phyloP scores from a whole-genome alignment of 2,888 invertebrate species.

The Lobophora halterata region DNA sequence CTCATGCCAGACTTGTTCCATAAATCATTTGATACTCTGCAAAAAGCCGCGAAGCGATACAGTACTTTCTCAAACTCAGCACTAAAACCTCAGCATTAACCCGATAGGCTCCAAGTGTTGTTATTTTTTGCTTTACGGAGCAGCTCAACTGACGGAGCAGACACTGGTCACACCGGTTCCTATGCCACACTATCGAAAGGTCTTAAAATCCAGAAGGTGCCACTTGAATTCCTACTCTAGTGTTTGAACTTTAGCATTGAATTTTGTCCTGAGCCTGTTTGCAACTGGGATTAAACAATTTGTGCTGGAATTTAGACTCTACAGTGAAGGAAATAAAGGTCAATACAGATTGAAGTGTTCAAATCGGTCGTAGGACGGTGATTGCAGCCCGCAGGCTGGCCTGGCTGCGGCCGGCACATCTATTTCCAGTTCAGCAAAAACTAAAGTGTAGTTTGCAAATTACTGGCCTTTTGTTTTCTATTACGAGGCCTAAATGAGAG shows the following conservation, averaged over 20 bases:
- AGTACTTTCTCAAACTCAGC: slow-evolving; percentile 18
- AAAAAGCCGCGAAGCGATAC: slow-evolving; percentile 11
- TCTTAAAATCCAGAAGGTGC: slow-evolving; percentile 14
- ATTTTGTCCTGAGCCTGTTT: slow-evolving; percentile 4
- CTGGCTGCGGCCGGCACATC: slow-evolving; percentile 41
- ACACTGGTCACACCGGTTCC: slow-evolving; percentile 69
- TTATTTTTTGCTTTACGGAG: slow-evolving; percentile 46
- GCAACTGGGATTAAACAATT: slow-evolving; percentile 16
- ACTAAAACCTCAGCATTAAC: slow-evolving; percentile 30
- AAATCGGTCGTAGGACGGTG: slow-evolving; percentile 35
- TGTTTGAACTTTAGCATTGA: neutral
- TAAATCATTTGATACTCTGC: neutral
- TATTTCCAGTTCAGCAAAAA: slow-evolving; percentile 46
- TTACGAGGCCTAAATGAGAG: slow-evolving; percentile 23
- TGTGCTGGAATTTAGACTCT: slow-evolving; percentile 34
- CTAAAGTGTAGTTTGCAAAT: slow-evolving; percentile 41
- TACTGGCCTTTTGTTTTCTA: slow-evolving; percentile 37
- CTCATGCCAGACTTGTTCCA: too few relatives aligned
- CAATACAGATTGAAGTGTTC: slow-evolving; percentile 36
- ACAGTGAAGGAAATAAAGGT: slow-evolving; percentile 28
- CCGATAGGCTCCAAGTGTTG: slow-evolving; percentile 48
- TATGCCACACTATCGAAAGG: slow-evolving; percentile 30
- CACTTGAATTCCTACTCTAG: slow-evolving; percentile 32
- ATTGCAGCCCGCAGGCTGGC: slow-evolving; percentile 50
- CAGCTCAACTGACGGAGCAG: slow-evolving; percentile 51